Conservation (phyloP, 1,140 invertebrate genomes). For the Gryon sp. region DNA sequence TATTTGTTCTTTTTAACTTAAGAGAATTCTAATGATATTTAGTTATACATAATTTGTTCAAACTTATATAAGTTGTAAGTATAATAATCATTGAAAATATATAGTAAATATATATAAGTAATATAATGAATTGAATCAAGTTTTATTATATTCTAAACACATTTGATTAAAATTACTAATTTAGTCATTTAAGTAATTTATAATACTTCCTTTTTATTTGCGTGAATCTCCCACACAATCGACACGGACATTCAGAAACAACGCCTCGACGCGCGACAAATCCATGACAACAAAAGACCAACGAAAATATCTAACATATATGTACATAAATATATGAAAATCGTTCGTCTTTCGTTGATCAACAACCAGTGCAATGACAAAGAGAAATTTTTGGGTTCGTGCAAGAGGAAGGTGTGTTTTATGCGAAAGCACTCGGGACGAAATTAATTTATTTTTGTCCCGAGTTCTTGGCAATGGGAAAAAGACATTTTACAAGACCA, state of each 20-base stretch:
- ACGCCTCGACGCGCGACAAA: slow-evolving; percentile 1
- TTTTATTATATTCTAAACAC: no score
- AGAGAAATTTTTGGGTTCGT: slow-evolving; percentile 15
- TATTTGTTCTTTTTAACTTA: no score
- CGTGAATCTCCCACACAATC: slow-evolving; percentile 4
- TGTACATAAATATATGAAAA: not conserved
- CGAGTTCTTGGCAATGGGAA: not conserved
- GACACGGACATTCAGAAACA: not conserved
- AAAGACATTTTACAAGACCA: not conserved
- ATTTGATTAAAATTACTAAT: no score
- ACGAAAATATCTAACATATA: not conserved
- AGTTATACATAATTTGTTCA: no score
- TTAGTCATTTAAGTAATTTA: no score
- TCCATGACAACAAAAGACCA: slow-evolving; percentile 7
- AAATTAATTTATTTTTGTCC: not conserved
- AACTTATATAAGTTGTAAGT: no score
- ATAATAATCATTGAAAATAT: no score
- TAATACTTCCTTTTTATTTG: no score
- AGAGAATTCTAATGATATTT: no score
- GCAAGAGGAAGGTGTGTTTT: not conserved
- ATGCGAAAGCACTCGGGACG: not conserved
- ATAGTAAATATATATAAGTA: no score
- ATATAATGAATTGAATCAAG: no score
- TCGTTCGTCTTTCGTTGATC: slow-evolving; percentile 15
- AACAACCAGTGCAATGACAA: slow-evolving; percentile 27